A percentile compares a stretch with the other conserved stretches of the same genome.
Evolutionary conservation across 2,113 vertebrate species (phyloP).

Genomic region (Aspiorhynchus laticeps): DNA sequence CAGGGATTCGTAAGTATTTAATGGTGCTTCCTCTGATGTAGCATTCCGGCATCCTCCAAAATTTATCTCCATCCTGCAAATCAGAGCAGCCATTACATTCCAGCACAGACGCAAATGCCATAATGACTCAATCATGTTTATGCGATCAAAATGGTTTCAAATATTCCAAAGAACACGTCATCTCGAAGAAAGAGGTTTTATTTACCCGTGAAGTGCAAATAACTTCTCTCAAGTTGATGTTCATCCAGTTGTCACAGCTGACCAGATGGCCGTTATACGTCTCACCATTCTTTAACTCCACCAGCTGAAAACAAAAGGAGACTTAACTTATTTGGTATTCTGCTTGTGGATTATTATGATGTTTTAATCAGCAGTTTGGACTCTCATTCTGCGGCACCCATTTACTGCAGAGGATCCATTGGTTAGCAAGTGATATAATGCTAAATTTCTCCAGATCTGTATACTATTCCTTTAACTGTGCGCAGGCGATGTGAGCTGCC

Average conservation of each 20-base stretch:
- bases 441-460: background rate
- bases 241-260: slow-evolving; percentile 99
- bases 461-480: background rate
- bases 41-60: slow-evolving; percentile 99
- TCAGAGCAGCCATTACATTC: background rate
- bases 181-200: background rate
- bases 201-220: slow-evolving; percentile 94
- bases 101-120: background rate
- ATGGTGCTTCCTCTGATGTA: slow-evolving; percentile 98
- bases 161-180: background rate
- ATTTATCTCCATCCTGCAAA: slow-evolving; percentile 92
- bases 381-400: background rate
- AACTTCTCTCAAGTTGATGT: slow-evolving; percentile 96
- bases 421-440: no score
- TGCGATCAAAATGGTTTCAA: background rate
- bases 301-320: slow-evolving; percentile 76
- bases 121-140: background rate
- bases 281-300: slow-evolving; percentile 97
- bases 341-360: background rate
- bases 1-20: slow-evolving; percentile 95
- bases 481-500: background rate
- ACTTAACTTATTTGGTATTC: background rate
- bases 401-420: background rate
- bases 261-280: slow-evolving; percentile 97
- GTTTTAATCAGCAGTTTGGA: background rate